These are phyloP conservation scores for Pteropus rufus DNA, from an alignment of 2,797 vertebrate species.

Conservation along the genomic window DNA sequence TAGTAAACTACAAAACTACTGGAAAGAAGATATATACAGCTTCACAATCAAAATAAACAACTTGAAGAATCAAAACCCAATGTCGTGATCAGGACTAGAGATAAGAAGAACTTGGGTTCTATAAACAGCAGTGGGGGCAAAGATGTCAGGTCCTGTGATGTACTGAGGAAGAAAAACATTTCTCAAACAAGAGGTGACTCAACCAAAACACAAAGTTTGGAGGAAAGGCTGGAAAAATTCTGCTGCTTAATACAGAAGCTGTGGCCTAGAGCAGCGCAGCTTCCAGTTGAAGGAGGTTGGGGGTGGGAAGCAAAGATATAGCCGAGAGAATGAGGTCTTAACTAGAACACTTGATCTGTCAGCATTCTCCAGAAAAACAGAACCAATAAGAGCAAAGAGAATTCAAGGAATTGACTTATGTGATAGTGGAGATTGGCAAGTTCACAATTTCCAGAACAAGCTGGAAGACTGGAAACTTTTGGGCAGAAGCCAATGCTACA, in stretches of 20 bases:
- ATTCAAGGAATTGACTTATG: not conserved
- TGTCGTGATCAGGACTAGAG: not conserved
- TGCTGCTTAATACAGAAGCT: fast-evolving
- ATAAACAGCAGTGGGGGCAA: not conserved
- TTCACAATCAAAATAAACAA: not conserved
- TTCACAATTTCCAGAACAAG: not conserved
- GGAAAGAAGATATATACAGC: not conserved
- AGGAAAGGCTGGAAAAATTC: not conserved
- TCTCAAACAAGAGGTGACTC: not conserved
- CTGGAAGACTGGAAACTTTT: not conserved
- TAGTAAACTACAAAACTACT: not conserved
- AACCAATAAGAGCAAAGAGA: not conserved
- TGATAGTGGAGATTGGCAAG: fast-evolving
- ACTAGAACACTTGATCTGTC: too few species aligned
- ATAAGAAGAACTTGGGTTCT: not conserved
- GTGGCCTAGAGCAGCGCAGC: not conserved
- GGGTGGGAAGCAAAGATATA: not conserved
- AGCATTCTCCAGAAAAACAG: not conserved
- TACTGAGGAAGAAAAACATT: not conserved
- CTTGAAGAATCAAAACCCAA: not conserved
- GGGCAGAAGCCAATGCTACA: not conserved
- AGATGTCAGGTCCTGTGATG: not conserved
- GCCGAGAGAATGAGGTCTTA: not conserved
- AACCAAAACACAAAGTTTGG: not conserved
- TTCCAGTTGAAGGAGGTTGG: not conserved